phyloP scores from a whole-genome alignment of 2,113 vertebrate species.

The Charina bottae region DNA sequence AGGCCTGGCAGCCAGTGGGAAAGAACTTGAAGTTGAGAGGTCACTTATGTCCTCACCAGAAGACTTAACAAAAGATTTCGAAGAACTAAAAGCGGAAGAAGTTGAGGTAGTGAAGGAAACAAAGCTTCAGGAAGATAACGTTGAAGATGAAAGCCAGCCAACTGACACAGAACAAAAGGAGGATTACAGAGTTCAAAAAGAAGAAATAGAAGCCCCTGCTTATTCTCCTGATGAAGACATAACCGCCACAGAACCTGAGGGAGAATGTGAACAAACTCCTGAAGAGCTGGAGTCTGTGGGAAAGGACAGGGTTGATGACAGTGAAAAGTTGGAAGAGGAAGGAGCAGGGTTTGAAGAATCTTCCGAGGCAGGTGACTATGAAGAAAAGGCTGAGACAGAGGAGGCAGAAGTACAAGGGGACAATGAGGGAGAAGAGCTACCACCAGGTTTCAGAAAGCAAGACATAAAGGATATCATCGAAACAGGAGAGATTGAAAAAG shows the following conservation, averaged over 20 bases:
- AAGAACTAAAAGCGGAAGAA: slow-evolving; percentile 88
- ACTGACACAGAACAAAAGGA: slow-evolving; percentile 72
- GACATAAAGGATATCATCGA: slow-evolving; percentile 42
- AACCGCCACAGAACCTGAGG: slow-evolving; percentile 90
- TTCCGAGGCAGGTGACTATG: slow-evolving; percentile 88
- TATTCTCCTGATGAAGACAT: slow-evolving; percentile 94
- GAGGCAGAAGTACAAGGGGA: slow-evolving; percentile 85
- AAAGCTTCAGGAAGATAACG: slow-evolving; percentile 70
- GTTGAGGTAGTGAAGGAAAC: slow-evolving; percentile 74
- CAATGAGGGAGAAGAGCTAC: slow-evolving; percentile 63
- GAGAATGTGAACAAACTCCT: slow-evolving; percentile 87
- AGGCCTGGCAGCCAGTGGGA: slow-evolving; percentile 54
- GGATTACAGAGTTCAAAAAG: slow-evolving; percentile 78
- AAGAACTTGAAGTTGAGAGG: slow-evolving; percentile 82
- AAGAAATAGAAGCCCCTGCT: slow-evolving; percentile 78
- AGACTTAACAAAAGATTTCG: slow-evolving; percentile 96
- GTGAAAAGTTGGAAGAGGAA: slow-evolving; percentile 92
- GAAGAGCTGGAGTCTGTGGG: slow-evolving; percentile 83
- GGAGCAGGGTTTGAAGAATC: slow-evolving; percentile 91
- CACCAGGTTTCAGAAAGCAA: slow-evolving; percentile 56
- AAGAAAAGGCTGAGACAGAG: slow-evolving; percentile 91
- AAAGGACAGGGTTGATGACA: slow-evolving; percentile 80
- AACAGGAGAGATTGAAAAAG: slow-evolving; percentile 54
- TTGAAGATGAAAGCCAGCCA: slow-evolving; percentile 71
- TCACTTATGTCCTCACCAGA: slow-evolving; percentile 95